Conservation (phyloP, 2,113 vertebrate species). For the Hyaena hyaena region DNA sequence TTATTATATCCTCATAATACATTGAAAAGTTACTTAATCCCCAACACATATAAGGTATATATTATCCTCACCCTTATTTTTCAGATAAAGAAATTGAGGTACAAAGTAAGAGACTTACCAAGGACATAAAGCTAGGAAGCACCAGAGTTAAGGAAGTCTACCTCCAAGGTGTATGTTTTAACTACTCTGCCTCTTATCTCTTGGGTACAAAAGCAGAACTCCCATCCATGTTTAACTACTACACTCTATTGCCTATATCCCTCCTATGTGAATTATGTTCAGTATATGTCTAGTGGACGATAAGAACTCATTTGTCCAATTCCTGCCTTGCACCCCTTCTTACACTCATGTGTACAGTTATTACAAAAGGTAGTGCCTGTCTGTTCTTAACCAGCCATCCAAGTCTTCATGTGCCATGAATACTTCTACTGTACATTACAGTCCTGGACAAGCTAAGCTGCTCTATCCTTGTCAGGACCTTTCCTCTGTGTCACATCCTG, state of each 20-base stretch:
- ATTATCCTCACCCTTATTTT: neutral
- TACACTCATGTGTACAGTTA: neutral
- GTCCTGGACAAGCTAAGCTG: neutral
- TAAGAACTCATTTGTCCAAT: neutral
- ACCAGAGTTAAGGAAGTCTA: neutral
- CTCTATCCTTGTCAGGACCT: neutral
- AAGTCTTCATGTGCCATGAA: neutral
- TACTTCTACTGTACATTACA: neutral
- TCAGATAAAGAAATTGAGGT: neutral
- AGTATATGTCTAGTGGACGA: neutral
- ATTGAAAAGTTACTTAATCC: neutral
- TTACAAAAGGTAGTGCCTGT: neutral
- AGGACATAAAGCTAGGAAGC: neutral
- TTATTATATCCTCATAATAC: neutral
- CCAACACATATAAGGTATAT: neutral
- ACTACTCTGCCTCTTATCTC: neutral
- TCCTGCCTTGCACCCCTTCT: neutral
- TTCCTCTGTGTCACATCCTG: neutral
- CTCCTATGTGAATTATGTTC: neutral
- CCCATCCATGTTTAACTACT: neutral
- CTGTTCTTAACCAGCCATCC: neutral
- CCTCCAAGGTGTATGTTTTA: neutral
- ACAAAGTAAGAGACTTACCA: neutral
- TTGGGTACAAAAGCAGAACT: neutral
- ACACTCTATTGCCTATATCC: neutral